Conservation (phyloP, 2,797 vertebrate genomes). For the Okamejei kenojei region DNA sequence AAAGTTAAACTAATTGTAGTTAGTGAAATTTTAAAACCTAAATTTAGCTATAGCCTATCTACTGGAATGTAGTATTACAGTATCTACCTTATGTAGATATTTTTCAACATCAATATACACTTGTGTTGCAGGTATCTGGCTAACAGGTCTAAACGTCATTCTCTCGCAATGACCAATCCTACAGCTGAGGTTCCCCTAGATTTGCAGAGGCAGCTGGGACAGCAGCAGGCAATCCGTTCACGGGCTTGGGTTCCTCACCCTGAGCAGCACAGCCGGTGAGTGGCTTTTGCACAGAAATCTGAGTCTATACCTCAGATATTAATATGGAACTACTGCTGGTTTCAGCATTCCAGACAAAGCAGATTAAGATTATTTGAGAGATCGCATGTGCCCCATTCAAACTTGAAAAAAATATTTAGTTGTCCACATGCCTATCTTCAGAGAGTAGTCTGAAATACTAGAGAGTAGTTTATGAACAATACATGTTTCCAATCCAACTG, state of each 20-base stretch:
- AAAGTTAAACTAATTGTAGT: neutral
- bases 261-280: slow-evolving; percentile 90
- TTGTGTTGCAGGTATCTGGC: slow-evolving; percentile 97
- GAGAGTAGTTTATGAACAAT: neutral
- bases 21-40: neutral
- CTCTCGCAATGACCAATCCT: slow-evolving; percentile 87
- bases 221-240: slow-evolving; percentile 78
- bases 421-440: neutral
- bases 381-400: neutral
- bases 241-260: slow-evolving; percentile 82
- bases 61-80: slow-evolving; percentile 1
- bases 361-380: neutral
- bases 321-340: neutral
- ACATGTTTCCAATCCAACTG: neutral
- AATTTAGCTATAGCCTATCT: neutral
- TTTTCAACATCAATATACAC: slow-evolving; percentile 40
- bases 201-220: slow-evolving; percentile 79
- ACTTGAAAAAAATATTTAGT: neutral
- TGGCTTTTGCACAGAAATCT: slow-evolving; percentile 48
- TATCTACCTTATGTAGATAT: slow-evolving; percentile 16
- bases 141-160: slow-evolving; percentile 99
- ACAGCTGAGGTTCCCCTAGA: slow-evolving; percentile 86
- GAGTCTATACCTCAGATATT: neutral
- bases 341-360: neutral
- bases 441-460: neutral